Evolutionary conservation across 2,888 invertebrate genomes (phyloP).

Genomic region (Myopa tessellatipennis): DNA sequence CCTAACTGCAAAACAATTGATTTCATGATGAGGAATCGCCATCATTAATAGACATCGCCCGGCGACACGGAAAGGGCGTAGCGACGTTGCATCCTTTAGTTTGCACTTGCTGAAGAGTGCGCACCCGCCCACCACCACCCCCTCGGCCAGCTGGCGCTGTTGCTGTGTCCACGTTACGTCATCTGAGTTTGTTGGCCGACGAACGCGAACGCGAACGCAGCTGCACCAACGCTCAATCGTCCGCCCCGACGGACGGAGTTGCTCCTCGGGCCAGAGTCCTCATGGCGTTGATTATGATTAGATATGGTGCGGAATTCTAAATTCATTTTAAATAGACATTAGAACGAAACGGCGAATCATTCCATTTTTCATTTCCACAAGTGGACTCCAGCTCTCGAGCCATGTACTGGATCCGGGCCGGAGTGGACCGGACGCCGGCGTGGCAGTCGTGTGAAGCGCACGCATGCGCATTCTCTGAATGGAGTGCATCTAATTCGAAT

Average conservation of each 20-base stretch:
- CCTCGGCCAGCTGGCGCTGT: background rate
- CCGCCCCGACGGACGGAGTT: background rate
- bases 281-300: constrained; percentile 35
- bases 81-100: constrained; percentile 43
- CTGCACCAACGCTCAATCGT: constrained; percentile 20
- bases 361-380: constrained; percentile 43
- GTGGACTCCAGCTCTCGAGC: background rate
- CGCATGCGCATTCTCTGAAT: constrained; percentile 39
- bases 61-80: constrained; percentile 47
- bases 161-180: constrained; percentile 10
- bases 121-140: background rate
- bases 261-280: constrained; percentile 15
- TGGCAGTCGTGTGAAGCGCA: constrained; percentile 15
- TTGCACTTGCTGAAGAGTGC: constrained; percentile 33
- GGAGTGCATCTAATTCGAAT: constrained; percentile 45
- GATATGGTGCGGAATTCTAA: constrained; percentile 38
- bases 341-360: constrained; percentile 39
- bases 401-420: background rate
- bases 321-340: constrained; percentile 46
- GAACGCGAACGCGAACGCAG: constrained; percentile 16
- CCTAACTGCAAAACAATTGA: constrained; percentile 17
- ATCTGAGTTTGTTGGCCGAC: background rate
- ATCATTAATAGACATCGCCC: constrained; percentile 44
- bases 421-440: background rate
- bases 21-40: constrained; percentile 40